Evolutionary conservation across 35 echinoderm and acorn worm species (phyloP).

Genomic region (Apostichopus japonicus): DNA sequence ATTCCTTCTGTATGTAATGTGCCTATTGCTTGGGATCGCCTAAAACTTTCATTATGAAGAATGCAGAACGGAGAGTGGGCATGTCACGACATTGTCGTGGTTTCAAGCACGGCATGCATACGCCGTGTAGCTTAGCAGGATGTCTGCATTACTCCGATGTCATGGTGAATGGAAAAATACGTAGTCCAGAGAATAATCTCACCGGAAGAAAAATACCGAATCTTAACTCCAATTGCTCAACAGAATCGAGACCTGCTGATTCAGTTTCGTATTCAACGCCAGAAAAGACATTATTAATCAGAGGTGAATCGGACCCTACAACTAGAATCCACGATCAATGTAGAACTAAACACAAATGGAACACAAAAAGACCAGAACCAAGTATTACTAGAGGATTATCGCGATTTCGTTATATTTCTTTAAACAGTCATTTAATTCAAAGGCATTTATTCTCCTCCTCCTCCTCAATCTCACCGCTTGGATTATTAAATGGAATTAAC

Average conservation of each 20-base stretch:
- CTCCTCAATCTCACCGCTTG: background rate
- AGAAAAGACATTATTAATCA: background rate
- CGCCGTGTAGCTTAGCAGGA: too few species aligned
- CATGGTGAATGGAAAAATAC: too few species aligned
- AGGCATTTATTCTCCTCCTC: background rate
- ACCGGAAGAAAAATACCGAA: too few species aligned
- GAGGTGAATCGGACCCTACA: background rate
- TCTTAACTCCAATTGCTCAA: background rate
- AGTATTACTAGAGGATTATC: background rate
- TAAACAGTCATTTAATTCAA: background rate
- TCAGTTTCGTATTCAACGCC: background rate
- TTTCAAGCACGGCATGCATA: too few species aligned
- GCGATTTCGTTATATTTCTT: background rate
- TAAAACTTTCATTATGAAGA: too few species aligned
- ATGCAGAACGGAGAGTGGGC: too few species aligned
- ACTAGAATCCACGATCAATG: background rate
- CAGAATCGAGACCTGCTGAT: background rate
- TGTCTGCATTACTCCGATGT: too few species aligned
- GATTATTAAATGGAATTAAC: constrained; percentile 31
- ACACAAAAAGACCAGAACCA: background rate
- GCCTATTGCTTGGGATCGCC: too few species aligned
- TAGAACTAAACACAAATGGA: background rate
- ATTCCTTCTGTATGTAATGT: too few species aligned
- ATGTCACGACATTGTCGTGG: too few species aligned
- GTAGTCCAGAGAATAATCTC: too few species aligned